These are phyloP conservation scores for Megatriorchis doriae DNA, from an alignment of 2,113 vertebrate genomes.

Conservation along the genomic window DNA sequence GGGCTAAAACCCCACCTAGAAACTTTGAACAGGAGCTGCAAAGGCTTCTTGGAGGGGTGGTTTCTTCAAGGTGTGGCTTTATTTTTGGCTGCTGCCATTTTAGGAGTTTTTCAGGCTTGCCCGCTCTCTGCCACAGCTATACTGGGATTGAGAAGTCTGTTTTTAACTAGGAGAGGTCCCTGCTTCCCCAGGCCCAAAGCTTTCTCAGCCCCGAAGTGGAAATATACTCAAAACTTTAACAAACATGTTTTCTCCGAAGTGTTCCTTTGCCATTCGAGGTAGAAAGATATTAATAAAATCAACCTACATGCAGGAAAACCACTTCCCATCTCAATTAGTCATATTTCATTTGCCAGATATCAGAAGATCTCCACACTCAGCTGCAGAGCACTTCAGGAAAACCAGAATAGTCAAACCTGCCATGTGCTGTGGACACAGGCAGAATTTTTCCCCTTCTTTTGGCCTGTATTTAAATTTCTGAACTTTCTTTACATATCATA, in stretches of 20 bases:
- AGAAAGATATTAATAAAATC: not conserved
- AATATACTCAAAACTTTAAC: not conserved
- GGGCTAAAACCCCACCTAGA: not conserved
- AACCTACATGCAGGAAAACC: not conserved
- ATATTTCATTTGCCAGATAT: not conserved
- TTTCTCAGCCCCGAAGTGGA: not conserved
- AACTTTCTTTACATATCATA: not conserved
- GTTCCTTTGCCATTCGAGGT: not conserved
- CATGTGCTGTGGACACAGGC: not conserved
- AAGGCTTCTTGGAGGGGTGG: not conserved
- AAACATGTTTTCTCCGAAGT: not conserved
- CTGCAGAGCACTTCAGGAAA: not conserved
- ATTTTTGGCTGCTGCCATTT: not conserved
- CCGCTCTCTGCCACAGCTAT: not conserved
- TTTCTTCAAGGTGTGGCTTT: not conserved
- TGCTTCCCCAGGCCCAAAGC: not conserved
- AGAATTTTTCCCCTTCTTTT: not conserved
- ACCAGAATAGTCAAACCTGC: not conserved
- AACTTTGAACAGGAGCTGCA: not conserved
- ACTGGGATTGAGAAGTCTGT: not conserved
- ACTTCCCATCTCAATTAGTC: not conserved
- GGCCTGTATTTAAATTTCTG: not conserved
- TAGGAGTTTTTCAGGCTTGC: not conserved
- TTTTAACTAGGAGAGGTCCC: not conserved
- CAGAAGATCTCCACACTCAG: not conserved